A percentile compares a stretch with the other conserved stretches of the same genome.
Conservation (phyloP, 2,797 vertebrate species). For the Ambastaia sidthimunki region DNA sequence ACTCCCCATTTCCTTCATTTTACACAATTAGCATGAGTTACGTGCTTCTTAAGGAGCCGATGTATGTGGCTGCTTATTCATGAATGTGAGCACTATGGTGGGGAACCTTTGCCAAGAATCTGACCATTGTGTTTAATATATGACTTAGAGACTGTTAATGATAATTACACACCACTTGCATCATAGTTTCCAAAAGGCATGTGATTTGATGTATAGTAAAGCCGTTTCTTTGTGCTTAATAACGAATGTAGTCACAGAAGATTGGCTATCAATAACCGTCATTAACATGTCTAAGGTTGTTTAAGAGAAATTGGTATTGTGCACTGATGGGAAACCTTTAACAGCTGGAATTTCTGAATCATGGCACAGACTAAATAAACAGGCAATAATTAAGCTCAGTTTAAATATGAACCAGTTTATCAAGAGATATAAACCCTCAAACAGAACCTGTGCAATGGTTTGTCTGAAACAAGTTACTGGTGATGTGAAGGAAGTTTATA, state of each 20-base stretch:
- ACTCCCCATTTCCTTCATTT: constrained; percentile 64
- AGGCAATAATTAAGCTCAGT: not conserved
- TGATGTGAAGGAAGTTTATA: no score
- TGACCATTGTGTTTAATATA: constrained; percentile 45
- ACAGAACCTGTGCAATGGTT: not conserved
- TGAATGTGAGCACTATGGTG: constrained; percentile 42
- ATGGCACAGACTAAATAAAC: not conserved
- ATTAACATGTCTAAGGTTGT: constrained; percentile 11
- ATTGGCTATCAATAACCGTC: constrained; percentile 9
- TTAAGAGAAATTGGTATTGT: not conserved
- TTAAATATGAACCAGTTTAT: not conserved
- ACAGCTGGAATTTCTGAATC: constrained; percentile 23
- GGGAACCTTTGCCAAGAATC: constrained; percentile 34
- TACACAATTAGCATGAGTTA: constrained; percentile 47
- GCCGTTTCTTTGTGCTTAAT: constrained; percentile 7
- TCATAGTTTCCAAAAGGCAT: constrained; percentile 47
- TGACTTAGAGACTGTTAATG: constrained; percentile 37
- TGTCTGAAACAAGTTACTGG: not conserved
- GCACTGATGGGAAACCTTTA: constrained; percentile 18
- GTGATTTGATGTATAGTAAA: constrained; percentile 29
- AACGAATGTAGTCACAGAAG: constrained; percentile 22
- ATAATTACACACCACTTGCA: constrained; percentile 28
- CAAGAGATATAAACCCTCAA: not conserved
- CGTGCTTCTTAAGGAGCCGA: constrained; percentile 33
- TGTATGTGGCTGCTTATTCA: not conserved